Evolutionary conservation across 2,797 vertebrate species (phyloP), one percentile per base, ranked within the genome.

Genomic region (Amblyraja radiata): DNA sequence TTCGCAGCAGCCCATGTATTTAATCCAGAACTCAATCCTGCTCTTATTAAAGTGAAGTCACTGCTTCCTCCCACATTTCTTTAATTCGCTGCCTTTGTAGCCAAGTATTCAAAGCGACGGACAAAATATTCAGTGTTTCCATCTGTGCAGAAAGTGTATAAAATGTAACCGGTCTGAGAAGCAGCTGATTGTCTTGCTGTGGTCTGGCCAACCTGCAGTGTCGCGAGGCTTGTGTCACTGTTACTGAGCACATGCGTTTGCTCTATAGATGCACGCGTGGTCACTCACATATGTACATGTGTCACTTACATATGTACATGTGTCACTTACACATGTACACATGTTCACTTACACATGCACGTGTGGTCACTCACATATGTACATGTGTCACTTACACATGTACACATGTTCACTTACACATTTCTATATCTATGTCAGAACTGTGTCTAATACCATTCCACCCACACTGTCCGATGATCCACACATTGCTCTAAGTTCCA

Each of bases 21-120:
- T 88, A 63, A 88, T 88, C 16, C n/a, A 36, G 7, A 32, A 88
- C 13, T 65, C 81, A 84, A 61, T 84, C 23, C 77, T 68, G 14
- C 61, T 21, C 63, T 88, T n/a, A 65, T 88, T 88, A 46, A 88
- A 88, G 61, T 8, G 88, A 63, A 16, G 14, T 18, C 84, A 88
- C 84, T 88, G 84, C 84, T 36, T 88, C 84, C 84, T 36, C 18
- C 54, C 63, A 68, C 84, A 88, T 63, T 68, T 88, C 61, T 32
- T 88, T 68, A 68, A 36, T 68, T 88, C n/a, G 11, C 63, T 68
- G 61, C 63, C 84, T 88, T 88, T 88, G 84, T 88, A 68, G 84
- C 84, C n/a, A 88, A 88, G 84, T 88, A 65, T 88, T 88, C 84
- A 88, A 88, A 88, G 84, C 65, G 21, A 88, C 36, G 63, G n/a